Conservation (phyloP, 2,888 invertebrate genomes). For the Geophilus truncorum region DNA sequence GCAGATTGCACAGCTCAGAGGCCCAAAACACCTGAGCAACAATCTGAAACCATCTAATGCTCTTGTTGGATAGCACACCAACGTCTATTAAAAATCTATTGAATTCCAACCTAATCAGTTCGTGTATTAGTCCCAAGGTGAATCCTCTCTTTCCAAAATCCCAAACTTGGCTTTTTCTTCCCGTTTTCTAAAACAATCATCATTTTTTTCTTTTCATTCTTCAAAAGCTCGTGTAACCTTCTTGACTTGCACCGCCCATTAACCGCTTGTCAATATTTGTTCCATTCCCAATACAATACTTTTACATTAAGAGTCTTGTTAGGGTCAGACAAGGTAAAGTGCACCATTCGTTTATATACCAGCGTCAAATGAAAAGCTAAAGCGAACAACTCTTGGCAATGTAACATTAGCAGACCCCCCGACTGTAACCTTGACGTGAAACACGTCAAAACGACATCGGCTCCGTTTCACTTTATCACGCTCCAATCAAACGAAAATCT, state of each 20-base stretch:
- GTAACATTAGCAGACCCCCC: constrained; percentile 16
- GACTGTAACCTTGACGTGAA: constrained; percentile 16
- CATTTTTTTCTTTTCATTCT: background rate
- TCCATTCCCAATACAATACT: constrained; percentile 12
- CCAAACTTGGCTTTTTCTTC: background rate
- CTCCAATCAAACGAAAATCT: constrained; percentile 20
- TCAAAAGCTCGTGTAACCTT: background rate
- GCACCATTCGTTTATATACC: background rate
- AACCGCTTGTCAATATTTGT: background rate
- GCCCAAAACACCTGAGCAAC: constrained; percentile 14
- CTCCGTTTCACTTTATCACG: constrained; percentile 12
- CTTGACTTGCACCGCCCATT: background rate
- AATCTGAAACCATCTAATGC: background rate
- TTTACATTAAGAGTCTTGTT: constrained; percentile 6
- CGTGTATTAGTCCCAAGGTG: background rate
- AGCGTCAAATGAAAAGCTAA: constrained; percentile 12
- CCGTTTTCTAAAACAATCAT: background rate
- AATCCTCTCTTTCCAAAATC: background rate
- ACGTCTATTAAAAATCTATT: constrained; percentile 12
- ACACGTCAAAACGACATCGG: constrained; percentile 8
- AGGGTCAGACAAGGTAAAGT: constrained; percentile 12
- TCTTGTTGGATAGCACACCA: background rate
- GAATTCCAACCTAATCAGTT: constrained; percentile 20
- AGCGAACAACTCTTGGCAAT: constrained; percentile 16
- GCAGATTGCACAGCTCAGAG: background rate